Percentiles rank a stretch among this genome's conserved stretches.
Evolutionary conservation across 2,113 vertebrate genomes (phyloP).

Genomic region (Hippotragus niger): DNA sequence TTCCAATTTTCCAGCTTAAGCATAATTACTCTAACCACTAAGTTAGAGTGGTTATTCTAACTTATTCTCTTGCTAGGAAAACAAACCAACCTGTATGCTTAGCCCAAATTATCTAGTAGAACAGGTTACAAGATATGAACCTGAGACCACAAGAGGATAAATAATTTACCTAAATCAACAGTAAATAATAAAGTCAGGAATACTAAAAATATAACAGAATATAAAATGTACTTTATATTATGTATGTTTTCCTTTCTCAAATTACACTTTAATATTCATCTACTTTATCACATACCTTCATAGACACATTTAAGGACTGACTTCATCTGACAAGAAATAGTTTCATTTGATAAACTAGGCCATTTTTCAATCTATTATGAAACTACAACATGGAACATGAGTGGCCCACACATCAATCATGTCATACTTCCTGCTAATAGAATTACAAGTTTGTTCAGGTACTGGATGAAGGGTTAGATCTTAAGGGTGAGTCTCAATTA

Average conservation of each 20-base stretch:
- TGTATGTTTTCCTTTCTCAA: background rate
- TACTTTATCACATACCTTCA: background rate
- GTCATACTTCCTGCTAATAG: background rate
- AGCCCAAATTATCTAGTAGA: background rate
- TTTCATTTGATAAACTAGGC: background rate
- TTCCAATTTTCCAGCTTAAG: background rate
- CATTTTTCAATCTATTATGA: background rate
- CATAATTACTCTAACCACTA: background rate
- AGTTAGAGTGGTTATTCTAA: background rate
- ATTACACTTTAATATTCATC: background rate
- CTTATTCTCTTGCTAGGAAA: background rate
- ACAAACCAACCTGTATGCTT: background rate
- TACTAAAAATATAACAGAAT: background rate
- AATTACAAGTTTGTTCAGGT: background rate
- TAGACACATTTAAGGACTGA: background rate
- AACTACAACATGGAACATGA: background rate
- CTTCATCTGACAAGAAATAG: background rate
- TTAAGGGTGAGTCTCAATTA: background rate
- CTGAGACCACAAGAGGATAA: background rate
- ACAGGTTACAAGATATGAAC: background rate
- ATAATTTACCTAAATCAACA: background rate
- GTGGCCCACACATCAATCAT: background rate
- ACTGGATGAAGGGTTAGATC: background rate
- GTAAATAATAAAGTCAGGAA: background rate
- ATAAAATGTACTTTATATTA: background rate